Percentiles rank a stretch among this genome's conserved stretches.
Evolutionary conservation across 2,797 vertebrate genomes (phyloP).

Genomic region (Melanotaenia pygmaea): DNA sequence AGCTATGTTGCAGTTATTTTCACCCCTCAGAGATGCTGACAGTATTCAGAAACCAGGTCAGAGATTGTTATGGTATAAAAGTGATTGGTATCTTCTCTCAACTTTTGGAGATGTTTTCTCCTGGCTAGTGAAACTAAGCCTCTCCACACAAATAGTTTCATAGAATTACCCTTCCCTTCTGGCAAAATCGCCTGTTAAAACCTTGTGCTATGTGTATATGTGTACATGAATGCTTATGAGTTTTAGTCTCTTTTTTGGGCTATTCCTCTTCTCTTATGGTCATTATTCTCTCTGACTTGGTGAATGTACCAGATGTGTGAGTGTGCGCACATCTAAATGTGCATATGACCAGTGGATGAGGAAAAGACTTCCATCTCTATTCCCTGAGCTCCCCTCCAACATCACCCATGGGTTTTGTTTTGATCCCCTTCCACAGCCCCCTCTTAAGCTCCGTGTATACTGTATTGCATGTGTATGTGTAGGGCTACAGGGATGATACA

Average conservation of each 20-base stretch:
- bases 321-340: conserved; percentile 27
- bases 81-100: conserved; percentile 66
- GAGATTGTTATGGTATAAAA: conserved; percentile 48
- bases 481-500: conserved; percentile 60
- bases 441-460: conserved; percentile 63
- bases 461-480: conserved; percentile 26
- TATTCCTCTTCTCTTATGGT: conserved; percentile 49
- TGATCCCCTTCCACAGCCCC: conserved; percentile 72
- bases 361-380: conserved; percentile 53
- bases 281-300: conserved; percentile 45
- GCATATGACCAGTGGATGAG: conserved; percentile 52
- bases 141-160: conserved; percentile 59
- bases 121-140: conserved; percentile 52
- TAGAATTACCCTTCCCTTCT: conserved; percentile 64
- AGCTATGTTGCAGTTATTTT: conserved; percentile 46
- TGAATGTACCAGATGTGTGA: conserved; percentile 28
- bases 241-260: conserved; percentile 37
- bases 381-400: conserved; percentile 71
- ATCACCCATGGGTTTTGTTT: conserved; percentile 75
- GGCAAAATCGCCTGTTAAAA: conserved; percentile 50
- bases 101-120: conserved; percentile 45
- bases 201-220: conserved; percentile 18
- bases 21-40: conserved; percentile 38
- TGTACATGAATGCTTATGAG: conserved; percentile 18
- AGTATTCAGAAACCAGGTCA: conserved; percentile 62